These are phyloP conservation scores for Ostrea denselamellosa DNA, from an alignment of 1,140 invertebrate species.

Conservation along the genomic window DNA sequence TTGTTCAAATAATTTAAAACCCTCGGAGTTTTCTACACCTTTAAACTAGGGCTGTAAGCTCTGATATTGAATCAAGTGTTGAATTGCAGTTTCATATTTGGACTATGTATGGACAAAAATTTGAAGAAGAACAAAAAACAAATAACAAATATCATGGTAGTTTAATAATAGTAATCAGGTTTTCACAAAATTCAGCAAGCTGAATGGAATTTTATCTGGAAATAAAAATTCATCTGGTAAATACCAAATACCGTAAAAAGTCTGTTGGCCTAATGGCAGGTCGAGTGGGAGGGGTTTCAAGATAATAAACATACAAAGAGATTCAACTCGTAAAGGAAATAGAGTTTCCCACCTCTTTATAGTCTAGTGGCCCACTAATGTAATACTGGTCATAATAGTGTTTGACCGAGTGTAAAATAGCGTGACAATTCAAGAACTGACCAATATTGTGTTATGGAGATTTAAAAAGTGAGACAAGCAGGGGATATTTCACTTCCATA, in stretches of 20 bases:
- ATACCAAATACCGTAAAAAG: conserved; percentile 31
- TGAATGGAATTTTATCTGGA: background rate
- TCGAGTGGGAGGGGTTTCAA: conserved; percentile 24
- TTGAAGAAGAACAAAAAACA: background rate
- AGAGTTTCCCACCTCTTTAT: conserved; percentile 22
- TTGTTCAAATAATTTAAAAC: conserved; percentile 1
- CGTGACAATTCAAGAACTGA: background rate
- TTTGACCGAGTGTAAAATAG: conserved; percentile 10
- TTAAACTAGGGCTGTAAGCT: background rate
- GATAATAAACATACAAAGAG: conserved; percentile 39
- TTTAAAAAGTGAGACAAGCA: background rate
- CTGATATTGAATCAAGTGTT: background rate
- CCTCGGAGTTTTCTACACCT: background rate
- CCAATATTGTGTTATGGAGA: conserved; percentile 29
- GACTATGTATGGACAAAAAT: background rate
- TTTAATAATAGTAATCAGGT: conserved; percentile 1
- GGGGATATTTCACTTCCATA: too few species aligned
- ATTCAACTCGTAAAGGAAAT: conserved; percentile 28
- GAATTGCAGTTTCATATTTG: background rate
- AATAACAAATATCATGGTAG: background rate
- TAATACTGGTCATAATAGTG: conserved; percentile 17
- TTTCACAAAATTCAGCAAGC: background rate
- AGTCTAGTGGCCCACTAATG: conserved; percentile 7
- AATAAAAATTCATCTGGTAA: background rate
- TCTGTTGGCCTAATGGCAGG: conserved; percentile 16